Base-by-base conservation (phyloP, 1,140 invertebrate species). In the Drosophila littoralis region DNA sequence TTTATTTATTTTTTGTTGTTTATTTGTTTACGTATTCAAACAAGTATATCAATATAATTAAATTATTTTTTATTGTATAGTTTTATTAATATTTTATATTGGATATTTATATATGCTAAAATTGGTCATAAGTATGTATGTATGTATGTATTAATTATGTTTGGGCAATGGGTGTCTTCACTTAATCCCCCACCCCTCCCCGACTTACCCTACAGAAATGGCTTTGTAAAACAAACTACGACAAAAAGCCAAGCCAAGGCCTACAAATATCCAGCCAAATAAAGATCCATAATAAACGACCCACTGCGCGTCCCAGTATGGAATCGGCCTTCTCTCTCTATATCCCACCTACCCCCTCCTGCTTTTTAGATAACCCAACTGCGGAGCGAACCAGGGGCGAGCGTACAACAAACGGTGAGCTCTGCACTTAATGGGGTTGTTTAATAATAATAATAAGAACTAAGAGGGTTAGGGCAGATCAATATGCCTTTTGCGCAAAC, bases 391-490 rank as follows among this genome's bases (percentile, higher is more conserved):
- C 17, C 36, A 50, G 71, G 61, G 75, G 59, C 40, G 55, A 54
- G 33, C 43, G 36, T 35, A 55, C 32, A 33, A 7, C 12, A 55
- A 43, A 46, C 43, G 55, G 43, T 48, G 59, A 48, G 40, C 40
- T 40, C 57, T 60, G 65, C 79, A 65, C 65, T 75, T 88, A 88
- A 86, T 88, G 74, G 83, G 83, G 83, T 86, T 86, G 83, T 89
- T 86, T 83, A 89, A 88, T 86, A 86, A 79, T 77, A 78, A 59
- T 50, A 65, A 69, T 80, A 72, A 73, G 75, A 79, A 52, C 55
- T 54, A 46, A 67, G 32, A 54, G 77, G 75, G 66, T 79, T 73
- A 55, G 82, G 77, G 76, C 68, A 88, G 83, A 86, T 86, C 83
- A 89, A 86, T 86, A 86, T 70, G 78, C 54, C 77, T 57, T 48